These are phyloP conservation scores for Calcarius lapponicus DNA, from an alignment of 2,797 vertebrate genomes.

Conservation along the genomic window DNA sequence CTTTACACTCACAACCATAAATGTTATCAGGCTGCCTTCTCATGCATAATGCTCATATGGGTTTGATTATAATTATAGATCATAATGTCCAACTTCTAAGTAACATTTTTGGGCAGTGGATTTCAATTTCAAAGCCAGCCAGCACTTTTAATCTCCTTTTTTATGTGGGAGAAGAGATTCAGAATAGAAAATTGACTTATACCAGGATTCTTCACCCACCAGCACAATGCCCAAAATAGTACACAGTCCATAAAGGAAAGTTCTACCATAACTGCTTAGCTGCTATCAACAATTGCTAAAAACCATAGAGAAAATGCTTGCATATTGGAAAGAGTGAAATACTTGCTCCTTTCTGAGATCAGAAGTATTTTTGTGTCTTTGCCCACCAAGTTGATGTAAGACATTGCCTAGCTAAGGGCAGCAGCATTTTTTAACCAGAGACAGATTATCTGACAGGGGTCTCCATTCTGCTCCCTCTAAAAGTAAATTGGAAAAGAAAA, in stretches of 20 bases:
- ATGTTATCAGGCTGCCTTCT: neutral
- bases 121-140: neutral
- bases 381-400: neutral
- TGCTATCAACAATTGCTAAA: neutral
- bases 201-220: neutral
- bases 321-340: neutral
- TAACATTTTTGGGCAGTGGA: neutral
- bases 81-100: neutral
- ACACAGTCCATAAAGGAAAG: neutral
- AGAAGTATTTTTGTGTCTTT: neutral
- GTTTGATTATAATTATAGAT: conserved; percentile 27
- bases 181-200: neutral
- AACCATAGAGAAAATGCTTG: neutral
- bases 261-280: neutral
- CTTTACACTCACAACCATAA: neutral
- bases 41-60: neutral
- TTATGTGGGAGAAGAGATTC: neutral
- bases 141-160: neutral
- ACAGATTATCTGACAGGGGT: neutral
- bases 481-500: neutral
- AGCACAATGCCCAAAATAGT: neutral
- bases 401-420: neutral
- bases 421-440: neutral
- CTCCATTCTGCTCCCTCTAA: neutral
- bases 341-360: neutral